Evolutionary conservation across 2,888 invertebrate genomes (phyloP), one percentile per base, ranked within the genome.

Genomic region (Phalangium opilio): DNA sequence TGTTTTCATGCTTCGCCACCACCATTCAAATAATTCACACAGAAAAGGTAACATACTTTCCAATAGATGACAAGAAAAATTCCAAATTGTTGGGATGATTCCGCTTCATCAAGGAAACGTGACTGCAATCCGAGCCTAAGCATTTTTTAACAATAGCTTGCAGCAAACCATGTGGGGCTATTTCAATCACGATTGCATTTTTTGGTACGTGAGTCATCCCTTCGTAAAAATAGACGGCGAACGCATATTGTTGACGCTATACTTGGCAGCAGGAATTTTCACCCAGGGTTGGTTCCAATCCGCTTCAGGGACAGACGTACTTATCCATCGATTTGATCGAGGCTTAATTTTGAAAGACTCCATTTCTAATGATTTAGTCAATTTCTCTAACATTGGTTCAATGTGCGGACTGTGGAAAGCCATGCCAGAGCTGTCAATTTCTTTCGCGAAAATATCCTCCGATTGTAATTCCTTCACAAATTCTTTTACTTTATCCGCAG

Each of bases 401-500:
- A 93, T 84, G 68, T 86, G 87, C 64, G 81, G 79, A 67, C 87
- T 89, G 70, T 95, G 93, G 73, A 93, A 93, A n/a, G 91, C 90
- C 51, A 81, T 78, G 44, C 84, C 84, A 34, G 84, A 81, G 61
- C 86, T 86, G 60, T 84, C 81, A 3, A 93, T 91, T 51, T 75
- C 74, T 57, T 79, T 83, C 14, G 83, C 87, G 64, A 90, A 90
- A 53, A 84, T 74, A 33, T 79, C 80, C 63, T 86, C 79, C 1
- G 74, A 73, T 56, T 77, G 71, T 39, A 90, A 68, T 60, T 75
- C 63, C 12, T 72, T 75, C 10, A 84, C 78, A 62, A 87, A 77
- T 57, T 74, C 73, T 35, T 73, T 70, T 8, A 89, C 72, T 1
- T 77, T 73, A 1, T 71, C 74, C 35, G 75, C 75, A 1, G 87